A percentile compares a stretch with the other conserved stretches of the same genome.
Evolutionary conservation across 2,888 invertebrate species (phyloP).

Genomic region (Caenorhabditis sinica): DNA sequence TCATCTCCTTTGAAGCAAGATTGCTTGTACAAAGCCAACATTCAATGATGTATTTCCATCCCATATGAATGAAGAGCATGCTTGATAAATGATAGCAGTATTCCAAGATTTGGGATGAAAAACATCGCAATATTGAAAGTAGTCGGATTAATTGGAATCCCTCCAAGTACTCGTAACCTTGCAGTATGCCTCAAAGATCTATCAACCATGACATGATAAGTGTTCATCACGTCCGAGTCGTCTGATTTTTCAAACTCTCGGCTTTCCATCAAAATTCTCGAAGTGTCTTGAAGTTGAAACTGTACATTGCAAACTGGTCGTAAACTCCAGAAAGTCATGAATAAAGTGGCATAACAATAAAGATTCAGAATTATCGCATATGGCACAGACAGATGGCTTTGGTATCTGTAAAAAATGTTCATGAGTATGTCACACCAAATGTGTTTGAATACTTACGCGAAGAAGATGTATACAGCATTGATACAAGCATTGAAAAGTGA

Average conservation of each 20-base stretch:
- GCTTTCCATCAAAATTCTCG: slow-evolving; percentile 15
- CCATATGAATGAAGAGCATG: slow-evolving; percentile 23
- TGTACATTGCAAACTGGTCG: slow-evolving; percentile 11
- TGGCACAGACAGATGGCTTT: neutral
- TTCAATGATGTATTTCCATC: slow-evolving; percentile 9
- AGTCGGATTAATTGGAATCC: slow-evolving; percentile 30
- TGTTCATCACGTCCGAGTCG: slow-evolving; percentile 14
- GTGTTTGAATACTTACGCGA: neutral
- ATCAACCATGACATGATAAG: slow-evolving; percentile 23
- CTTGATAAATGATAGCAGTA: slow-evolving; percentile 8
- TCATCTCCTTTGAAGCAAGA: neutral
- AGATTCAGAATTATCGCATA: neutral
- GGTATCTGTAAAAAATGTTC: neutral
- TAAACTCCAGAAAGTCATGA: slow-evolving; percentile 24
- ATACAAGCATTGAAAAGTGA: slow-evolving; percentile 14
- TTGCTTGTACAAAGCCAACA: neutral
- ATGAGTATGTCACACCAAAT: neutral
- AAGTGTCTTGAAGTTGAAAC: slow-evolving; percentile 19
- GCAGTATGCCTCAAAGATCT: slow-evolving; percentile 24
- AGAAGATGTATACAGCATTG: slow-evolving; percentile 16
- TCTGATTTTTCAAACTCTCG: slow-evolving; percentile 17
- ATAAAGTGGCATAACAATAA: slow-evolving; percentile 4
- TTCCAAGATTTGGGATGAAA: slow-evolving; percentile 28
- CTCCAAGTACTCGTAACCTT: slow-evolving; percentile 22
- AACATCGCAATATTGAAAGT: slow-evolving; percentile 20